These are phyloP conservation scores for Ivindomyrus marchei DNA, from an alignment of 2,113 vertebrate species.

Conservation along the genomic window DNA sequence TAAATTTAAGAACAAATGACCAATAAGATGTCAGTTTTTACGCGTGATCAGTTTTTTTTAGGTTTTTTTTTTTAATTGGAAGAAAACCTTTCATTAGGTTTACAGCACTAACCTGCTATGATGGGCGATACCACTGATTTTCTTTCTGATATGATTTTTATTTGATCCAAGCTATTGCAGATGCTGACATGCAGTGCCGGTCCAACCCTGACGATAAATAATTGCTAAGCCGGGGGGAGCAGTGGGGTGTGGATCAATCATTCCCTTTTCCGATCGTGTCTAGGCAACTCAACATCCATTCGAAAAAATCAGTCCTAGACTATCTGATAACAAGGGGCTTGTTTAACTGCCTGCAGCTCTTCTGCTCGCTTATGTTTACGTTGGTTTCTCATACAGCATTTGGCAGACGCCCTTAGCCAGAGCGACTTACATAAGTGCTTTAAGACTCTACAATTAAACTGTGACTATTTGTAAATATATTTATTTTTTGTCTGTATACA, in stretches of 20 bases:
- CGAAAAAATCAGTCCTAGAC: neutral
- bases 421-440: too few relatives aligned
- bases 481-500: neutral
- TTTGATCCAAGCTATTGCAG: neutral
- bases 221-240: neutral
- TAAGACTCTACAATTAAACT: neutral
- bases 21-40: neutral
- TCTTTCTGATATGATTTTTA: neutral
- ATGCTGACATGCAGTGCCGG: neutral
- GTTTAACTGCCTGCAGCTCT: neutral
- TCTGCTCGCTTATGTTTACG: neutral
- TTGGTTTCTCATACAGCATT: neutral
- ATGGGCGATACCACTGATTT: neutral
- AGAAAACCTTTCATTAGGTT: neutral
- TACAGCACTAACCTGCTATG: neutral
- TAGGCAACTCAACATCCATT: neutral
- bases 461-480: neutral
- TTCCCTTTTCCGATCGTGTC: neutral
- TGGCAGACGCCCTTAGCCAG: too few relatives aligned
- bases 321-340: neutral
- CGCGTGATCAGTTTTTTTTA: neutral
- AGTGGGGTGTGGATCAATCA: neutral
- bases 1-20: neutral
- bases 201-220: neutral
- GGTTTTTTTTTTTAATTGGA: neutral